Evolutionary conservation across 1,140 invertebrate genomes (phyloP).

Genomic region (Varroa destructor): DNA sequence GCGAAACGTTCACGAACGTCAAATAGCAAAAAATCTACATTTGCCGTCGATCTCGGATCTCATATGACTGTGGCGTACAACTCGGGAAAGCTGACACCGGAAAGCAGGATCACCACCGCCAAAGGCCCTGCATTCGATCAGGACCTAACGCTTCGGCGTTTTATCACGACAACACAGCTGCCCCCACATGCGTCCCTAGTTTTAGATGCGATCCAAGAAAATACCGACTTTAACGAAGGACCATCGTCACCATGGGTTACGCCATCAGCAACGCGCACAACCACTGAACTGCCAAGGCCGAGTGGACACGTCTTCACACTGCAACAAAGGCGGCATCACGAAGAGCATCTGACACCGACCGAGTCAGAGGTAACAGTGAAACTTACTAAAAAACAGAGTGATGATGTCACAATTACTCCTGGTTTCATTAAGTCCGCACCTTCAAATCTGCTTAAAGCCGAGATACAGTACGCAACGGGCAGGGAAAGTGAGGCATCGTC

Average conservation of each 20-base stretch:
- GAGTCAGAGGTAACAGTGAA: slow-evolving; percentile 1
- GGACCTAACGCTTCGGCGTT: too few species aligned
- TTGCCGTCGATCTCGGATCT: slow-evolving; percentile 12
- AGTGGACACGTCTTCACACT: slow-evolving; percentile 1
- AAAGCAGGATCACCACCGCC: neutral
- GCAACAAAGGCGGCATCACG: neutral
- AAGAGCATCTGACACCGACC: slow-evolving; percentile 8
- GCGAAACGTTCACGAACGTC: neutral
- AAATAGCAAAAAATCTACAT: slow-evolving; percentile 21
- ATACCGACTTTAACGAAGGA: neutral
- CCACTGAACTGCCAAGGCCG: slow-evolving; percentile 7
- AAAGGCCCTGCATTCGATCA: neutral
- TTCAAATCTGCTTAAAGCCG: neutral
- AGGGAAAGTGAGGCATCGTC: neutral
- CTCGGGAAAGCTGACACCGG: neutral
- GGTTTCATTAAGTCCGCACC: slow-evolving; percentile 9
- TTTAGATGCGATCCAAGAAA: neutral
- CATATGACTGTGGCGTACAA: slow-evolving; percentile 19
- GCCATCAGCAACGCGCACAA: neutral
- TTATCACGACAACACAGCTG: too few species aligned
- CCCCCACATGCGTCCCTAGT: too few species aligned
- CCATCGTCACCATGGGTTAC: neutral
- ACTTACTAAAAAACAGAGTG: slow-evolving; percentile 12
- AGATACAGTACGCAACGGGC: neutral
- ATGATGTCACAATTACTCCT: slow-evolving; percentile 13